Conservation (phyloP, 2,797 vertebrate genomes). For the Pangasius macronema region DNA sequence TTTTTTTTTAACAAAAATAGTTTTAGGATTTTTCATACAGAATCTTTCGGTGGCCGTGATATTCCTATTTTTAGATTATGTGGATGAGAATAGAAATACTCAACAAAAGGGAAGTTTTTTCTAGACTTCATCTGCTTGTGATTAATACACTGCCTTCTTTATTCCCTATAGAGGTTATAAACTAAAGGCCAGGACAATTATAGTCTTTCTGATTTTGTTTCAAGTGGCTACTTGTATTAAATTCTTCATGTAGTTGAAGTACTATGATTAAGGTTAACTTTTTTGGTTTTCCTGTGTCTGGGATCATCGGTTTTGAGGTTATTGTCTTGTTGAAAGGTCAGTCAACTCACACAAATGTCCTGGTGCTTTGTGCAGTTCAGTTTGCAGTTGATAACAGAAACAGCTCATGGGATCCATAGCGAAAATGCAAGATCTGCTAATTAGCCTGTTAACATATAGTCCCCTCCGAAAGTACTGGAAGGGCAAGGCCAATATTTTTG, state of each 20-base stretch:
- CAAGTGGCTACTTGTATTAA: not conserved
- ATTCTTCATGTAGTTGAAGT: slow-evolving; percentile 10
- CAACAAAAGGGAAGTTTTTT: not conserved
- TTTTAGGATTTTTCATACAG: not conserved
- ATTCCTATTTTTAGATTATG: not conserved
- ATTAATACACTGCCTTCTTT: not conserved
- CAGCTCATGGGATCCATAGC: not conserved
- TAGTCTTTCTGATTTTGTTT: not conserved
- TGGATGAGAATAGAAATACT: not conserved
- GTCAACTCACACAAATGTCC: not conserved
- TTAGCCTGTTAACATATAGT: not conserved
- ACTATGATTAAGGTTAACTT: not conserved
- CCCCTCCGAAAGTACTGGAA: not conserved
- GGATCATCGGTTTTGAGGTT: not conserved
- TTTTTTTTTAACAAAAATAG: not conserved
- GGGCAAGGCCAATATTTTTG: not conserved
- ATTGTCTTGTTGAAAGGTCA: not conserved
- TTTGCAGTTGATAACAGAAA: not conserved
- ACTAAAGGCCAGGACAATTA: not conserved
- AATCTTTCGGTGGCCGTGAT: not conserved
- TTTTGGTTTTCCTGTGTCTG: not conserved
- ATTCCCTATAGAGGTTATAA: not conserved
- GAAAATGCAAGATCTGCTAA: not conserved
- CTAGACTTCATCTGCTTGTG: not conserved
- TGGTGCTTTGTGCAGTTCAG: not conserved